Evolutionary conservation across 2,113 vertebrate species (phyloP).

Genomic region (Ibidorhyncha struthersii): DNA sequence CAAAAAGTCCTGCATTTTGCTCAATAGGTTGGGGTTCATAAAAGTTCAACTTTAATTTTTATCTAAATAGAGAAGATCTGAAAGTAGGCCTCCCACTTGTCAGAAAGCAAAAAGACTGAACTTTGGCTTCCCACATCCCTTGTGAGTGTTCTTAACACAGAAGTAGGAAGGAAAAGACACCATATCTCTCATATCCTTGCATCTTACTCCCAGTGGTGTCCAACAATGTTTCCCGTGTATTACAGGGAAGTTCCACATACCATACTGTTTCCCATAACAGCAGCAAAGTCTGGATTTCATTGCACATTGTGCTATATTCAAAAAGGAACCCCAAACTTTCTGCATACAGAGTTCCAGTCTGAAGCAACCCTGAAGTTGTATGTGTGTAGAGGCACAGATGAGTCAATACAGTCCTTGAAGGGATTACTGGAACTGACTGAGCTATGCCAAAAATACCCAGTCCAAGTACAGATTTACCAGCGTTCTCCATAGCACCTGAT

Average conservation of each 20-base stretch:
- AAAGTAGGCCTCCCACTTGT: neutral
- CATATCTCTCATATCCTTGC: neutral
- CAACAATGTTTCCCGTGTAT: neutral
- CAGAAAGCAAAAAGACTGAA: neutral
- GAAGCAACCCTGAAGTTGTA: neutral
- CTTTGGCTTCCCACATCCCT: neutral
- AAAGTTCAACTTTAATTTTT: neutral
- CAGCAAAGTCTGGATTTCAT: neutral
- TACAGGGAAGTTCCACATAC: neutral
- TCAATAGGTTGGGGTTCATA: neutral
- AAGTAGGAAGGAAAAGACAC: neutral
- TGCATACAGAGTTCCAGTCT: neutral
- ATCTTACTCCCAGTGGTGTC: neutral
- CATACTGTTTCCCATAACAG: neutral
- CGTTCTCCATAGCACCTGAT: too few species aligned
- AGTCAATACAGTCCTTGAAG: neutral
- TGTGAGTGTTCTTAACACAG: neutral
- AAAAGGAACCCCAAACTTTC: neutral
- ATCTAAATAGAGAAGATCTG: neutral
- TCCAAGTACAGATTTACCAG: neutral
- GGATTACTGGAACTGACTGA: neutral
- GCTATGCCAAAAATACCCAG: fast-evolving
- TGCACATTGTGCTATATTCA: neutral
- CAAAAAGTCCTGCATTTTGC: neutral
- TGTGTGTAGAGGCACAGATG: neutral